Conservation (phyloP, 2,797 vertebrate genomes). For the Oreochromis mossambicus region DNA sequence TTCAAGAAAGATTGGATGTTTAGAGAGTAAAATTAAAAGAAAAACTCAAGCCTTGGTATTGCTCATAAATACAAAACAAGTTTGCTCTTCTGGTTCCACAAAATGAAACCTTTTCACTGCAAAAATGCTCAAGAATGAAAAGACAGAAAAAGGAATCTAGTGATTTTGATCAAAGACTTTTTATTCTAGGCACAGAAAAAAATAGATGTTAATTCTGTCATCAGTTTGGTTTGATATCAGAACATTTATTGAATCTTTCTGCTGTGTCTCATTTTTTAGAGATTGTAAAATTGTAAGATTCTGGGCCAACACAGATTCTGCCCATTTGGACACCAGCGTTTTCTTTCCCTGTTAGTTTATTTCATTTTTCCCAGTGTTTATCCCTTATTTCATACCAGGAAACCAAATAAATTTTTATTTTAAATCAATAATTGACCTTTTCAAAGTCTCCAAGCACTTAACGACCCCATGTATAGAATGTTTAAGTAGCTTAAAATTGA, state of each 20-base stretch:
- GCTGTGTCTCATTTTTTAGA: neutral
- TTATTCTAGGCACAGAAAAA: neutral
- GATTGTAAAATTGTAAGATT: neutral
- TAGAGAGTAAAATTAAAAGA: neutral
- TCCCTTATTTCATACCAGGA: neutral
- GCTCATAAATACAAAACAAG: neutral
- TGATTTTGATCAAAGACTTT: neutral
- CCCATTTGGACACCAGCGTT: neutral
- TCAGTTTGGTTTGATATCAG: neutral
- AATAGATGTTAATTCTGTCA: neutral
- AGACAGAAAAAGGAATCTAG: fast-evolving
- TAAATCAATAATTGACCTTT: neutral
- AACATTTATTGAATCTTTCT: neutral
- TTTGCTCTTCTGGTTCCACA: neutral
- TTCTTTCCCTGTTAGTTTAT: neutral
- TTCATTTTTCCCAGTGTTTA: fast-evolving
- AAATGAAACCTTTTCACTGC: neutral
- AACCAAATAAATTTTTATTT: neutral
- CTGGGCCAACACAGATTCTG: neutral
- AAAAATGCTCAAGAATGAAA: neutral
- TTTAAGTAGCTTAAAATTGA: neutral
- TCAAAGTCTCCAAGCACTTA: neutral
- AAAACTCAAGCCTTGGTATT: neutral
- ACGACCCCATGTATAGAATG: neutral
- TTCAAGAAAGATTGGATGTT: neutral